phyloP scores from a whole-genome alignment of 1,140 invertebrate genomes.

The Trissolcus basalis region DNA sequence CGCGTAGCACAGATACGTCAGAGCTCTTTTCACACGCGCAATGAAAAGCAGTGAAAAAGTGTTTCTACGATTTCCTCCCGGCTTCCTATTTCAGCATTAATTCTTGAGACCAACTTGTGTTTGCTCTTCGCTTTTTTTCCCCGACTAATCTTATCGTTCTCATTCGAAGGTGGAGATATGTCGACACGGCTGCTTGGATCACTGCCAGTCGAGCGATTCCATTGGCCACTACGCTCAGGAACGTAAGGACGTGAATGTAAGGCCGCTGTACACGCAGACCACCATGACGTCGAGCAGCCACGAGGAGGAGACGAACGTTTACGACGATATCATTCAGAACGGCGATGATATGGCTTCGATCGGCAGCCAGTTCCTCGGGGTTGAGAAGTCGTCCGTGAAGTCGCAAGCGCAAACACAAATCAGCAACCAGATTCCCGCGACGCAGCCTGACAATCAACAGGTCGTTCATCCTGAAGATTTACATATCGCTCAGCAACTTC shows the following conservation, averaged over 20 bases:
- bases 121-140: too few relatives aligned
- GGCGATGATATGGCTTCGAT: constrained; percentile 75
- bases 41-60: too few relatives aligned
- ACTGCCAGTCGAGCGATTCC: constrained; percentile 82
- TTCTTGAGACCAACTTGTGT: too few relatives aligned
- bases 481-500: constrained; percentile 66
- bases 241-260: constrained; percentile 69
- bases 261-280: constrained; percentile 76
- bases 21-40: too few relatives aligned
- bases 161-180: constrained; percentile 85
- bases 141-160: constrained; percentile 7
- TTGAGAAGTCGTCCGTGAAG: constrained; percentile 69
- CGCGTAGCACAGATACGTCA: constrained; percentile 48
- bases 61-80: too few relatives aligned
- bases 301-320: constrained; percentile 75
- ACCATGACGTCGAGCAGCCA: constrained; percentile 57
- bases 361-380: constrained; percentile 69
- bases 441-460: constrained; percentile 70
- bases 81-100: too few relatives aligned
- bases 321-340: constrained; percentile 80
- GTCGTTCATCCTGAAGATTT: constrained; percentile 60
- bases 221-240: constrained; percentile 69
- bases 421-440: constrained; percentile 64
- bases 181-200: constrained; percentile 91
- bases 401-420: constrained; percentile 75